Evolutionary conservation across 2,888 invertebrate species (phyloP).

Genomic region (Anthrax anthrax): DNA sequence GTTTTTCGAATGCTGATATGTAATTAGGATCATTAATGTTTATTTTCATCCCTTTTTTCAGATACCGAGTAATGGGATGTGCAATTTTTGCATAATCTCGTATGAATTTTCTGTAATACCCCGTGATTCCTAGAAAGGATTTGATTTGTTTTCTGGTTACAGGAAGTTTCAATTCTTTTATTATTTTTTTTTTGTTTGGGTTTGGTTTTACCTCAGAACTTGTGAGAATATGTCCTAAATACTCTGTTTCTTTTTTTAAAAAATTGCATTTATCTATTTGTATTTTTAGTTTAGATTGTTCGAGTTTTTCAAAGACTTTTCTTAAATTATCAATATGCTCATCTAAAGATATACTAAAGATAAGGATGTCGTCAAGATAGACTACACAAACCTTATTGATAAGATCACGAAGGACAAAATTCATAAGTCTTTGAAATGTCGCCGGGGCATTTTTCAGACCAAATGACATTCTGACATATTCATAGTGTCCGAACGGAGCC

Average conservation of each 20-base stretch:
- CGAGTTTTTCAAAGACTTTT: background rate
- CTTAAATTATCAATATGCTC: constrained; percentile 6
- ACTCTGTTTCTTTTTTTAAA: background rate
- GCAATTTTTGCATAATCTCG: background rate
- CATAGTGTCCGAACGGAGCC: constrained; percentile 18
- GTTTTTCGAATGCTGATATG: constrained; percentile 10
- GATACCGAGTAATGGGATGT: constrained; percentile 8
- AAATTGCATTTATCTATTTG: constrained; percentile 1
- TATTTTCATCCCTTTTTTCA: background rate
- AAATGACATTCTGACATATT: constrained; percentile 14
- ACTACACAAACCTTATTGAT: constrained; percentile 2
- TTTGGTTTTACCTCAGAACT: background rate
- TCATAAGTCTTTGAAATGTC: background rate
- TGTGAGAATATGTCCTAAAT: background rate
- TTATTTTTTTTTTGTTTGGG: background rate
- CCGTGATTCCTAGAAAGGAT: background rate
- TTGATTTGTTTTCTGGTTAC: constrained; percentile 1
- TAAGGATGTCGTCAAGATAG: constrained; percentile 7
- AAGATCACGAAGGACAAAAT: background rate
- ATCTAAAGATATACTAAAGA: constrained; percentile 8
- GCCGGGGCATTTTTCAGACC: constrained; percentile 3
- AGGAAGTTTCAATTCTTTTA: background rate
- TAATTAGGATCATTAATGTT: constrained; percentile 6
- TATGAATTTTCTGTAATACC: background rate
- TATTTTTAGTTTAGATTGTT: background rate